phyloP scores from a whole-genome alignment of 1,140 invertebrate species.

The Leptinotarsa lineolata region DNA sequence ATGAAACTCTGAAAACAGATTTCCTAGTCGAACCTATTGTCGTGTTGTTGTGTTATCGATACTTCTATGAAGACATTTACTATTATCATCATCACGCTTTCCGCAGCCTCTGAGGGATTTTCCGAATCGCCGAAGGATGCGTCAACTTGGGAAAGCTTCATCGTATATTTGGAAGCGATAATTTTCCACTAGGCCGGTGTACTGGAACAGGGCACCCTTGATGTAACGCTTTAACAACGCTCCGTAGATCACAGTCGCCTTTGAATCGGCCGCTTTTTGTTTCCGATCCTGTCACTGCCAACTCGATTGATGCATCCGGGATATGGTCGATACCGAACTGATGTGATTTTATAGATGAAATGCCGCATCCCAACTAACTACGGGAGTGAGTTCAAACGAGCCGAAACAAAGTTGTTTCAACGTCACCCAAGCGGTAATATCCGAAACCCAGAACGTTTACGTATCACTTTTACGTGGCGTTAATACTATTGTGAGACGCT shows the following conservation, averaged over 20 bases:
- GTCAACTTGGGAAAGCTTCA: constrained; percentile 14
- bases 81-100: too few relatives aligned
- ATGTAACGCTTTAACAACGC: constrained; percentile 43
- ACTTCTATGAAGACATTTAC: too few relatives aligned
- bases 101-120: neutral
- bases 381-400: constrained; percentile 40
- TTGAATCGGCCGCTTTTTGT: neutral
- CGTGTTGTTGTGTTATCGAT: too few relatives aligned
- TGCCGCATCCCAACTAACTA: constrained; percentile 28
- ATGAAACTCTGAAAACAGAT: too few relatives aligned
- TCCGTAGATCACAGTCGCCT: constrained; percentile 46
- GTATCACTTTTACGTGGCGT: constrained; percentile 24
- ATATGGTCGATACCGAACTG: constrained; percentile 48
- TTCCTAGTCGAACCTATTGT: too few relatives aligned
- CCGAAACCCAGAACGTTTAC: constrained; percentile 14
- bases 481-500: constrained; percentile 27
- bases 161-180: constrained; percentile 32
- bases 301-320: constrained; percentile 5
- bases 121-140: constrained; percentile 26
- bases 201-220: constrained; percentile 20
- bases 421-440: constrained; percentile 33
- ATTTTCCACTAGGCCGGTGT: constrained; percentile 45
- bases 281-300: neutral
- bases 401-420: constrained; percentile 46
- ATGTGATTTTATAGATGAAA: constrained; percentile 53